A percentile compares a stretch with the other conserved stretches of the same genome.
These are phyloP conservation scores for Anas bahamensis DNA, from an alignment of 2,797 vertebrate genomes.

Conservation along the genomic window DNA sequence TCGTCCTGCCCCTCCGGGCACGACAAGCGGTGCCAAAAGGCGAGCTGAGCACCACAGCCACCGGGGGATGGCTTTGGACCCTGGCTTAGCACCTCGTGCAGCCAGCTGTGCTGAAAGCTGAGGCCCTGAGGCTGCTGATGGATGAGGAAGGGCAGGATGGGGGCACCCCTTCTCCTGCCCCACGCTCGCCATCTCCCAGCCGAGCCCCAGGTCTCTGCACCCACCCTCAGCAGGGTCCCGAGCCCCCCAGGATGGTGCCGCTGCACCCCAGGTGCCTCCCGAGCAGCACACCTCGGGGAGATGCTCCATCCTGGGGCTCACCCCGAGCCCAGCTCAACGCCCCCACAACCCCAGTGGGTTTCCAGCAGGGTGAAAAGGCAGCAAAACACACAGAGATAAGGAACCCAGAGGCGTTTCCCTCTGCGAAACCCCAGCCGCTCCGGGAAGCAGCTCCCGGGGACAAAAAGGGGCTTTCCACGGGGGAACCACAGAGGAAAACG, in stretches of 20 bases:
- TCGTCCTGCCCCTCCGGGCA: not conserved
- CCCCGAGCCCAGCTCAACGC: not conserved
- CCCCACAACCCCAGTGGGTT: not conserved
- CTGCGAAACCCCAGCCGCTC: not conserved
- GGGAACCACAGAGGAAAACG: not conserved
- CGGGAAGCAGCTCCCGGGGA: not conserved
- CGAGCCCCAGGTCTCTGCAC: not conserved
- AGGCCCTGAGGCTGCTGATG: rapidly evolving
- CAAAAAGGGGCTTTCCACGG: not conserved
- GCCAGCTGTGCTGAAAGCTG: rapidly evolving
- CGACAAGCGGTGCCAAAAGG: not conserved
- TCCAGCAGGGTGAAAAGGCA: not conserved
- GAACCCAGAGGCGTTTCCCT: not conserved
- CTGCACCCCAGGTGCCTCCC: not conserved
- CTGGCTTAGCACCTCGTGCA: not conserved
- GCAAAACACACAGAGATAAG: not conserved
- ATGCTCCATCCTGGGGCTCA: not conserved
- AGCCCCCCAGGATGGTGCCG: not conserved
- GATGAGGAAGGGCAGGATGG: not conserved
- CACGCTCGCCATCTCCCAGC: not conserved
- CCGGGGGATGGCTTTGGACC: not conserved
- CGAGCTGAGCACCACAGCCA: not conserved
- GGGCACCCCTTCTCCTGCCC: not conserved
- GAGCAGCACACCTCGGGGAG: not conserved
- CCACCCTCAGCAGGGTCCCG: not conserved